Evolutionary conservation across 1,140 invertebrate genomes (phyloP).

Genomic region (Eumaeus atala): DNA sequence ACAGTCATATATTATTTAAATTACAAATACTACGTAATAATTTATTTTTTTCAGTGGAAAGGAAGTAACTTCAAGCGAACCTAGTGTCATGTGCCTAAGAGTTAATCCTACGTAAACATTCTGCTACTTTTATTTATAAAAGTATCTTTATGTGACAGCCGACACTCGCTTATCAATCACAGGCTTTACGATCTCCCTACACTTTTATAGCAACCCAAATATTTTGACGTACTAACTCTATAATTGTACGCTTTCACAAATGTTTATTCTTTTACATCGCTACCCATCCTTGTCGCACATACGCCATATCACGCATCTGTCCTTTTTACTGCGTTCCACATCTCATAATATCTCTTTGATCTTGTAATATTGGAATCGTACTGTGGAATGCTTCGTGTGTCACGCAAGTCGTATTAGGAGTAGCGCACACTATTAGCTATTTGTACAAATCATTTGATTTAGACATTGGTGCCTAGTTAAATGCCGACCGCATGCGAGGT

Average conservation of each 20-base stretch:
- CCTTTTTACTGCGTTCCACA: conserved; percentile 14
- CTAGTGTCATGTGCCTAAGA: too few relatives aligned
- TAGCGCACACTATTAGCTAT: conserved; percentile 3
- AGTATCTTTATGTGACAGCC: too few relatives aligned
- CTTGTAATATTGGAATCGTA: conserved; percentile 13
- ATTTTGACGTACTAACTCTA: conserved; percentile 12
- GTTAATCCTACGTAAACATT: too few relatives aligned
- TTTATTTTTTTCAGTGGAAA: too few relatives aligned
- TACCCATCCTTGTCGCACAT: conserved; percentile 5
- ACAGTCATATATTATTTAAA: too few relatives aligned
- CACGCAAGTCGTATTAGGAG: conserved; percentile 11
- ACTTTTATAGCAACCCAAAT: conserved; percentile 8
- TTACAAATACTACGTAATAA: too few relatives aligned
- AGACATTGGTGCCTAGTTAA: too few relatives aligned
- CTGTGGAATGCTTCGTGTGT: conserved; percentile 15
- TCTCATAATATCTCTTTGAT: conserved; percentile 15
- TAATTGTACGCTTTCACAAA: conserved; percentile 18
- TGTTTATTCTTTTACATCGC: neutral
- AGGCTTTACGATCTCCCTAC: too few relatives aligned
- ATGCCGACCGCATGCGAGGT: too few relatives aligned
- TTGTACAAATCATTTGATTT: neutral
- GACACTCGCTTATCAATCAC: too few relatives aligned
- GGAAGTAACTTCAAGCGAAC: too few relatives aligned
- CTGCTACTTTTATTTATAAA: too few relatives aligned
- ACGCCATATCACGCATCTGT: neutral